Evolutionary conservation across 2,797 vertebrate genomes (phyloP).

Genomic region (Discoglossus pictus): DNA sequence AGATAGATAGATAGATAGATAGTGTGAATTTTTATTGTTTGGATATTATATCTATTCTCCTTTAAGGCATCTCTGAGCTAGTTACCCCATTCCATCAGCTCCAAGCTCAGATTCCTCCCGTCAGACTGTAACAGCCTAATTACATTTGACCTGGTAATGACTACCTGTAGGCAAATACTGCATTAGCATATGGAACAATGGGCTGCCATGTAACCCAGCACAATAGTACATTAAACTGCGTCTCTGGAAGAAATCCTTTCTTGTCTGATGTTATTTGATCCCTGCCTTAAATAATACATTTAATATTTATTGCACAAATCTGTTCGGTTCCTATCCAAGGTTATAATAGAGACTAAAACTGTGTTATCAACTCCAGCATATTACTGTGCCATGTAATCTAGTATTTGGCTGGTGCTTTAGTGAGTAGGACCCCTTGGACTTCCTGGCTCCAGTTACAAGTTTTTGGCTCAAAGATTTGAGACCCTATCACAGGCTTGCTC

Average conservation of each 20-base stretch:
- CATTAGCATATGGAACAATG: conserved; percentile 46
- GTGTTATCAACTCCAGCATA: conserved; percentile 51
- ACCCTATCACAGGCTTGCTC: conserved; percentile 57
- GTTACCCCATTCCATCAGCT: not conserved
- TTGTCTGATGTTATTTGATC: conserved; percentile 57
- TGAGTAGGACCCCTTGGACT: conserved; percentile 41
- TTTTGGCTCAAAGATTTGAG: conserved; percentile 55
- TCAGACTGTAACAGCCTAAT: conserved; percentile 42
- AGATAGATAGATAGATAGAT: no score
- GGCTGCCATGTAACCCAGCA: conserved; percentile 29
- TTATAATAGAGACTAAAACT: conserved; percentile 47
- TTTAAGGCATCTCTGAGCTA: not conserved
- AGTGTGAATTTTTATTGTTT: no score
- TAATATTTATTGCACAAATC: conserved; percentile 50
- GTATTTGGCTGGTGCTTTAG: conserved; percentile 11
- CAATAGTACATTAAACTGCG: conserved; percentile 30
- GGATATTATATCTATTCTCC: no score
- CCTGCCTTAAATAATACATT: conserved; percentile 45
- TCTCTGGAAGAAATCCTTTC: conserved; percentile 46
- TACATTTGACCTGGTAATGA: conserved; percentile 40
- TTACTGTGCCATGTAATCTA: conserved; percentile 52
- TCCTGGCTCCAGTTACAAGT: conserved; percentile 52
- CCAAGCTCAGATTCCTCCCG: conserved; percentile 17
- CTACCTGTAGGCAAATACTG: conserved; percentile 21
- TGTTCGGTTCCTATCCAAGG: conserved; percentile 56